These are phyloP conservation scores for Mustelus asterias DNA, from an alignment of 2,113 vertebrate species.

Conservation along the genomic window DNA sequence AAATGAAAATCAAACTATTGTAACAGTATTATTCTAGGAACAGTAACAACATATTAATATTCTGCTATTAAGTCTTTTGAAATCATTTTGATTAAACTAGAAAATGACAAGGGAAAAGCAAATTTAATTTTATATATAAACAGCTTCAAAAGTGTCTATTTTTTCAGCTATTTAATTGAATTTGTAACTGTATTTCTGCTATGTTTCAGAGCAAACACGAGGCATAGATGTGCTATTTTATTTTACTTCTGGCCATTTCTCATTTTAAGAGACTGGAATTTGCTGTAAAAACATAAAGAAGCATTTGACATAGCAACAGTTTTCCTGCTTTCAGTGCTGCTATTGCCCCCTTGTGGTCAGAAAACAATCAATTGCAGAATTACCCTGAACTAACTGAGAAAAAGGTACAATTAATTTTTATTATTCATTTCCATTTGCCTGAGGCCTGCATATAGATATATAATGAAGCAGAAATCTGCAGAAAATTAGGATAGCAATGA, in stretches of 20 bases:
- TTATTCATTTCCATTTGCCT: neutral
- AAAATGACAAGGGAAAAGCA: neutral
- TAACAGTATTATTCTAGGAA: neutral
- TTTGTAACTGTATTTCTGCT: neutral
- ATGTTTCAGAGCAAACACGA: too few species aligned
- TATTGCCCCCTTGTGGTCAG: slow-evolving; percentile 38
- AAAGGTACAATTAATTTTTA: slow-evolving; percentile 9
- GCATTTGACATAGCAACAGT: neutral
- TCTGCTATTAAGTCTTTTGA: neutral
- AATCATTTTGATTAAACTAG: neutral
- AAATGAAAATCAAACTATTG: neutral
- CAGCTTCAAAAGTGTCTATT: neutral
- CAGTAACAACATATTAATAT: neutral
- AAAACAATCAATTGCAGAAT: neutral
- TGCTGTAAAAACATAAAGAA: neutral
- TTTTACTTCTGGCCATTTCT: neutral
- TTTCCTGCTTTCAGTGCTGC: slow-evolving; percentile 21
- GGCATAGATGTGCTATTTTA: neutral
- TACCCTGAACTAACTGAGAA: neutral
- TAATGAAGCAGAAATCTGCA: neutral
- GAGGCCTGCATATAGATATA: neutral
- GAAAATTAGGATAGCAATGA: slow-evolving; percentile 18
- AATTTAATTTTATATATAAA: neutral
- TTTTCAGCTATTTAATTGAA: neutral
- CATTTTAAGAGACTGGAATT: neutral